Evolutionary conservation across 2,888 invertebrate species (phyloP).

Genomic region (Rhopalosiphum nymphaeae): DNA sequence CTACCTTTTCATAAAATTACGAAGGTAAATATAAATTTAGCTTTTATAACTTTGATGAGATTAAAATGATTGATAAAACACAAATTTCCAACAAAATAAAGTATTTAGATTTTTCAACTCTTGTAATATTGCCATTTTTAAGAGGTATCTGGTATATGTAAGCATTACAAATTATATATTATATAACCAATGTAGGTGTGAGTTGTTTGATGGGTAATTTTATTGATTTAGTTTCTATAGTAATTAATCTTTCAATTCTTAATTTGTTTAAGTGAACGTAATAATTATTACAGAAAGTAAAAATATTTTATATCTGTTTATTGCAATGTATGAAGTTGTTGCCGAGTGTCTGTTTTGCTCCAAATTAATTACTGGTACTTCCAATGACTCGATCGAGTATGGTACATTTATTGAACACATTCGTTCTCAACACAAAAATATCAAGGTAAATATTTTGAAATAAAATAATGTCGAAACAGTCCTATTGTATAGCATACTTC

Average conservation of each 20-base stretch:
- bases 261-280: not conserved
- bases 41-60: not conserved
- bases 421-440: constrained; percentile 23
- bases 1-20: constrained; percentile 10
- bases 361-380: not conserved
- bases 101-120: not conserved
- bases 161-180: not conserved
- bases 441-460: constrained; percentile 27
- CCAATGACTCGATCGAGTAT: not conserved
- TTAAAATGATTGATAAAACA: not conserved
- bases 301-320: constrained; percentile 3
- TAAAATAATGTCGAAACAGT: not conserved
- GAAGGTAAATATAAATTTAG: not conserved
- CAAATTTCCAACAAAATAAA: not conserved
- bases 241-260: not conserved
- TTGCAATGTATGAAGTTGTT: constrained; percentile 19
- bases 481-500: not conserved
- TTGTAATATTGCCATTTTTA: not conserved
- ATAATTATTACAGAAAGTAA: constrained; percentile 1
- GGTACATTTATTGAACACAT: constrained; percentile 35
- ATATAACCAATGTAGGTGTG: not conserved
- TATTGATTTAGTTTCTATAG: constrained; percentile 5
- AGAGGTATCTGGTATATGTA: not conserved
- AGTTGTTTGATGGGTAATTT: not conserved
- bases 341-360: constrained; percentile 36